Evolutionary conservation across 2,113 vertebrate species (phyloP), one percentile per base, ranked within the genome.

Genomic region (Cheilinus undulatus): DNA sequence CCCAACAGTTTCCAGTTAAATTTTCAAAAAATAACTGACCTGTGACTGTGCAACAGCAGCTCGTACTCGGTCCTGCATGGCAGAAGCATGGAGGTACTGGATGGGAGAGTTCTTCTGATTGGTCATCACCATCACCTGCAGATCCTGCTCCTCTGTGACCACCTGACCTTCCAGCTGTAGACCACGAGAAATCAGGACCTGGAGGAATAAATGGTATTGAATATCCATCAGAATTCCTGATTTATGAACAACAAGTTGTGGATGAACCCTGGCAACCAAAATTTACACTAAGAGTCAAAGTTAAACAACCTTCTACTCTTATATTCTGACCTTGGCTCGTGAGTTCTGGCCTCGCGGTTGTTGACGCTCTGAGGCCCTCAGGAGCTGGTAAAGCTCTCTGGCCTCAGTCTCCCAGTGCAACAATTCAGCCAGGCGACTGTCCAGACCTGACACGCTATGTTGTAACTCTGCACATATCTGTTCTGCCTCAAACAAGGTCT

Each of bases 111-210:
- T 92, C 81, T 92, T 93, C 79, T 94, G 93, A 79, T 73, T 76
- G 1, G 60, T 90, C 34, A 93, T 91, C 5, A 82, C 76, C 85
- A 94, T 86, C 73, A 94, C 86, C 56, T 96, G 95, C 59, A 97
- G 30, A 20, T 90, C 87, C 77, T 96, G 94, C 77, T 97, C 95
- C 40, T 95, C 94, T 80, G 92, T 95, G 65, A 94, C 93, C 59
- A 96, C 82, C 76, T 95, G 95, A 1, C 96, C 95, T 79, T 94
- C 95, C 23, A 94, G 92, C 27, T 92, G 94, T 13, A 95, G 76
- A 42, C 95, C 95, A 46, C 92, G 94, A 43, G 95, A 95, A 86
- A 95, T 92, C 66, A 96, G 85, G 22, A 71, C 83, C 97, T 98
- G 75, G 0, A 38, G 32, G 73, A 75, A 86, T 65, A 10, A 75